Evolutionary conservation across 2,113 vertebrate species (phyloP), one percentile per base, ranked within the genome.

Genomic region (Lates calcarifer): DNA sequence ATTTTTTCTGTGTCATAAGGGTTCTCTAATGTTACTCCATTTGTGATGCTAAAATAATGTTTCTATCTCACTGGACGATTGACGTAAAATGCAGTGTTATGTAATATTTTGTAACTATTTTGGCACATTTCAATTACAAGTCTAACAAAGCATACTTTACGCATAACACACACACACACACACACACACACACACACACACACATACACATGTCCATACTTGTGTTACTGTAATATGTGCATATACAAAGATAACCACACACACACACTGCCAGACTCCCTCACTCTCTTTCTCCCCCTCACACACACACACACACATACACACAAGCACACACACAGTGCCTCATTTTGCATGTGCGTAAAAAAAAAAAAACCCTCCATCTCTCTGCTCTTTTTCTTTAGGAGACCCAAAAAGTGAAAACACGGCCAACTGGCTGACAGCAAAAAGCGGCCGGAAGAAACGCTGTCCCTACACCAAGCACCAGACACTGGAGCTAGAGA

Each of bases 381-480:
- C 22, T 64, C 66, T 91, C 33, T 91, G 33, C 71, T n/a, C 71
- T 64, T 87, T 85, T 86, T 93, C 93, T 93, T 87, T 89, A 99
- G 98, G 97, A 89, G 96, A 96, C 85, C 90, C 96, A 91, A 98
- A 98, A 96, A 94, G 94, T 82, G 97, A 98, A 91, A 97, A 91
- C 78, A 93, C 96, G 80, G 98, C 96, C 87, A 99, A 97, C 96
- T 99, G 98, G 98, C 94, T 99, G 87, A 99, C 98, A 8, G 98
- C 98, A 64, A 99, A 98, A 91, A 99, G 98, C 89, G 98, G 98
- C 87, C 93, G 98, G 89, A 99, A 99, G 96, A 99, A 99, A 91
- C 96, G 98, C n/a, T 99, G 98, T 83, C 98, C 98, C 0, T 99
- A 99, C 94, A 99, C 97, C 89, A 99, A 99, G 91, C 97, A 99